Base-by-base conservation (phyloP, 2,113 vertebrate genomes). In the Chlorodrepanis virens region DNA sequence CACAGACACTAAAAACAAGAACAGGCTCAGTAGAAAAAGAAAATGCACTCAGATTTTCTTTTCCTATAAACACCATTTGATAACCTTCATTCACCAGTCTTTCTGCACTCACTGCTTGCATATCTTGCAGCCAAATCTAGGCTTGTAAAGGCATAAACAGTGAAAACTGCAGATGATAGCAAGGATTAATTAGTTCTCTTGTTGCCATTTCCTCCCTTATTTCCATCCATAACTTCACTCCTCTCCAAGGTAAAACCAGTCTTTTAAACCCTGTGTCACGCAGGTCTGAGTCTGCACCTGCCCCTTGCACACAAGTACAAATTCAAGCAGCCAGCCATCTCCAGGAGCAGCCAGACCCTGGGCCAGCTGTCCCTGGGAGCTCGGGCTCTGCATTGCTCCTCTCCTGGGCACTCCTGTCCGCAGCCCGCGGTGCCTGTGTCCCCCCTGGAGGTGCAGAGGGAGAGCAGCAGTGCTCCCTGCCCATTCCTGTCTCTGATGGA, bases 311-410 rank as follows among this genome's bases (percentile, higher is more conserved):
- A 33, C 27, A 56, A 15, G 12, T 0, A 27, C 31, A 25, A 25
- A 39, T 1, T 2, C 9, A 25, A 33, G 53, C 65, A 57, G 54
- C 8, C 70, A n/a, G 2, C 7, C 16, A 2, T 0, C 3, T 29
- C 10, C 22, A 49, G 75, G 61, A 64, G 71, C 13, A 37, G 50
- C 2, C 52, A 49, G 50, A 27, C 5, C 70, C 50, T 7, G 4
- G 4, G 18, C 17, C n/a, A n/a, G 57, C n/a, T 40, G 35, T 21
- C 40, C 17, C 16, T 5, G 50, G 50, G 11, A 1, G 24, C 15
- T 4, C 61, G 29, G 69, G 53, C 14, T 28, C 40, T 33, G 42
- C 18, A 12, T 9, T 13, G 2, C 31, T 56, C 12, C 60, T 31
- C 2, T 37, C n/a, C 2, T n/a, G 70, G 56, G 53, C 44, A 19